These are phyloP conservation scores for Pocillopora meandrina DNA, from an alignment of 92 coral and sea anemone species.

Conservation along the genomic window DNA sequence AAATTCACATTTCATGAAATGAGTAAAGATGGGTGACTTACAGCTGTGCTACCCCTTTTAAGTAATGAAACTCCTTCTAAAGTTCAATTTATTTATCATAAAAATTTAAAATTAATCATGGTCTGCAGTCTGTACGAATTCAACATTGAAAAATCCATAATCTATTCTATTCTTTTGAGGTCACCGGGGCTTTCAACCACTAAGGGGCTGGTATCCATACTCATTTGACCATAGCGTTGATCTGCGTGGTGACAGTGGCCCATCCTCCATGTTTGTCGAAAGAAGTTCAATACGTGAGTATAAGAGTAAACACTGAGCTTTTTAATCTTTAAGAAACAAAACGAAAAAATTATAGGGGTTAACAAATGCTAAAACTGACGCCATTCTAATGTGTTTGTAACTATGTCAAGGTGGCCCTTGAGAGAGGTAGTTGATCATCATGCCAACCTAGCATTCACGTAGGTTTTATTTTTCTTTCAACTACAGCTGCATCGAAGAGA, in stretches of 20 bases:
- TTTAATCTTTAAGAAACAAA: background rate
- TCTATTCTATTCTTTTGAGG: background rate
- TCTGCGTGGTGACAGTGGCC: conserved; percentile 57
- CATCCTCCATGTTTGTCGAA: conserved; percentile 56
- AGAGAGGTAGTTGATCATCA: background rate
- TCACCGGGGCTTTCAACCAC: conserved; percentile 16
- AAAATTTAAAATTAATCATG: too few species aligned
- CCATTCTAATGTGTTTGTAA: background rate
- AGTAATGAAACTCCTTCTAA: too few species aligned
- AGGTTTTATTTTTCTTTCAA: conserved; percentile 7
- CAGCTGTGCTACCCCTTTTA: too few species aligned
- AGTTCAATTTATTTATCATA: too few species aligned
- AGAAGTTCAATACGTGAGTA: conserved; percentile 45
- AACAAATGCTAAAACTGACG: too few species aligned
- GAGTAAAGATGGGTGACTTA: too few species aligned
- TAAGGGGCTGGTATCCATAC: conserved; percentile 37
- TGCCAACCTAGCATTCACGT: background rate
- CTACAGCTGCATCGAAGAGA: conserved; percentile 14
- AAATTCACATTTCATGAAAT: too few species aligned
- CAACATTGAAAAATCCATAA: background rate
- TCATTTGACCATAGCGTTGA: conserved; percentile 61
- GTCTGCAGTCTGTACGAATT: too few species aligned
- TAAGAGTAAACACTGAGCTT: background rate
- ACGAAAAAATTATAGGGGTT: background rate
- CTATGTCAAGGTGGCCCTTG: background rate